phyloP scores from a whole-genome alignment of 2,113 vertebrate species.

The Pyxicephalus adspersus region DNA sequence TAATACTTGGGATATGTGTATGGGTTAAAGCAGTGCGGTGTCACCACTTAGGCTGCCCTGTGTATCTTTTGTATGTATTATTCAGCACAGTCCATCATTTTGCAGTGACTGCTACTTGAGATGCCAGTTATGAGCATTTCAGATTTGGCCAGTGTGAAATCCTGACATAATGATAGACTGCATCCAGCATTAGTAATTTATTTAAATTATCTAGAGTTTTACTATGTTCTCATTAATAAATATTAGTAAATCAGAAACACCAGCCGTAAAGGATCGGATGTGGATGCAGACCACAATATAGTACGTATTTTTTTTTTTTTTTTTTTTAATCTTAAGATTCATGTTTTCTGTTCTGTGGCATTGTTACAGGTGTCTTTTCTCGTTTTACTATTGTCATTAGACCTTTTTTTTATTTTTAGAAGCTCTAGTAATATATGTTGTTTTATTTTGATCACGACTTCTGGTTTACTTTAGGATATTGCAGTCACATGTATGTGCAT shows the following conservation, averaged over 20 bases:
- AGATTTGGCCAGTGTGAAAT: neutral
- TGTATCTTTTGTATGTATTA: neutral
- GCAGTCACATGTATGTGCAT: neutral
- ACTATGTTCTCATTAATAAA: neutral
- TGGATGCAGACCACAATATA: neutral
- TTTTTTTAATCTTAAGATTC: slow-evolving; percentile 14
- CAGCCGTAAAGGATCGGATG: neutral
- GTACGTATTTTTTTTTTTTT: neutral
- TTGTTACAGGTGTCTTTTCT: slow-evolving; percentile 43
- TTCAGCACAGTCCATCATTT: slow-evolving; percentile 11
- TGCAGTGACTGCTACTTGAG: neutral
- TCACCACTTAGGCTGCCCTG: neutral
- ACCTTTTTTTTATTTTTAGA: neutral
- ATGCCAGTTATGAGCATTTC: neutral
- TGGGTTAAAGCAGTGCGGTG: neutral
- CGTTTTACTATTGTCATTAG: slow-evolving; percentile 3
- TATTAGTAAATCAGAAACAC: neutral
- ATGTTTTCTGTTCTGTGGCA: slow-evolving; percentile 33
- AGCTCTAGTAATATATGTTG: slow-evolving; percentile 10
- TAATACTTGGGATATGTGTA: slow-evolving; percentile 7
- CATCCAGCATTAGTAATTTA: slow-evolving; percentile 21
- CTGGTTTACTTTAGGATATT: neutral
- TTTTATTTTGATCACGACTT: neutral
- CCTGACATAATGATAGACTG: neutral
- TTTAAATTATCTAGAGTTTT: neutral